A percentile compares a stretch with the other conserved stretches of the same genome.
Conservation (phyloP, 92 coral and sea anemone species). For the Epizoanthus fatuus region DNA sequence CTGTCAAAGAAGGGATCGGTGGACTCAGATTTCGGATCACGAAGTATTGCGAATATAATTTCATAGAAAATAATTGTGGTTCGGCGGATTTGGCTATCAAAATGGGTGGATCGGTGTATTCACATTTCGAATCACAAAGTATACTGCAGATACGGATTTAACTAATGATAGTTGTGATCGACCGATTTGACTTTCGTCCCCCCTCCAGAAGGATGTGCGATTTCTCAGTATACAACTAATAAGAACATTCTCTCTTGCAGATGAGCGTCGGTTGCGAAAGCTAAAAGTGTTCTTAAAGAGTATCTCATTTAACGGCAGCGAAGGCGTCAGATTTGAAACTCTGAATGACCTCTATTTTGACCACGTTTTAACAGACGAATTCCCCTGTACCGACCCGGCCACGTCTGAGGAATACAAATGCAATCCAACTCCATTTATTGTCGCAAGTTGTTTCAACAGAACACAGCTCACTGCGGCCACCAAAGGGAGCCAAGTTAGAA, state of each 20-base stretch:
- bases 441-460: slow-evolving; percentile 97
- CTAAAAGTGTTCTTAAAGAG: slow-evolving; percentile 94
- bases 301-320: slow-evolving; percentile 93
- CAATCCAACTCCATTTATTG: slow-evolving; percentile 92
- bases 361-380: slow-evolving; percentile 77
- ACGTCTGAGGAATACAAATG: slow-evolving; percentile 80
- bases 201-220: background rate
- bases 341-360: slow-evolving; percentile 89
- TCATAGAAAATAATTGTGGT: too few relatives aligned
- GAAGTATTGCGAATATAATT: too few relatives aligned
- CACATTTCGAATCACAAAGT: too few relatives aligned
- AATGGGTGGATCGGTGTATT: too few relatives aligned
- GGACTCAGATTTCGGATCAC: too few relatives aligned
- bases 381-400: slow-evolving; percentile 84
- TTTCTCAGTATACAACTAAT: background rate
- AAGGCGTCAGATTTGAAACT: slow-evolving; percentile 83
- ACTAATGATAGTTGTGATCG: too few relatives aligned
- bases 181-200: too few relatives aligned
- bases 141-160: too few relatives aligned
- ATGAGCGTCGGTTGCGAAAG: slow-evolving; percentile 93
- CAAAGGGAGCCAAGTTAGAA: background rate
- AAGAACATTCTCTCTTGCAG: slow-evolving; percentile 40
- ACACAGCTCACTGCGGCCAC: slow-evolving; percentile 63
- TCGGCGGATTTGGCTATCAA: too few relatives aligned
- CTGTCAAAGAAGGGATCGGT: too few relatives aligned